A percentile compares a stretch with the other conserved stretches of the same genome.
phyloP scores from a whole-genome alignment of 2,113 vertebrate species.

The Monopterus albus region DNA sequence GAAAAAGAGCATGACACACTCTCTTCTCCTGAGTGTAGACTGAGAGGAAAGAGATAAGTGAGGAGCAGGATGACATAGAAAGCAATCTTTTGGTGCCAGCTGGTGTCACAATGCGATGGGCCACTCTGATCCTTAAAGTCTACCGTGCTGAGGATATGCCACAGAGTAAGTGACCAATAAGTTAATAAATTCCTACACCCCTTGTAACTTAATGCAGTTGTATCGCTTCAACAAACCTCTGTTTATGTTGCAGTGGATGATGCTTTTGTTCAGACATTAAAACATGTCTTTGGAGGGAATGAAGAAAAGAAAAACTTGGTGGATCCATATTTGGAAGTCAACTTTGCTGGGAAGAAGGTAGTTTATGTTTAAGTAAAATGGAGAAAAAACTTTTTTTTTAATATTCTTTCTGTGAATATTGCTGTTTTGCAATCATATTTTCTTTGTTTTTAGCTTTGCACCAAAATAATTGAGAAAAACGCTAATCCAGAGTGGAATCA shows the following conservation, averaged over 20 bases:
- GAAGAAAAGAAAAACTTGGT: constrained; percentile 95
- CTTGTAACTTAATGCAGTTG: background rate
- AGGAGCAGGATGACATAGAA: constrained; percentile 93
- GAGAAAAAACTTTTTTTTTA: background rate
- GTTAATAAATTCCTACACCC: background rate
- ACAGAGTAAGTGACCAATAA: constrained; percentile 84
- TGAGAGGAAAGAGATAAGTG: constrained; percentile 84
- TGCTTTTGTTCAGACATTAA: constrained; percentile 91
- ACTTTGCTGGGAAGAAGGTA: constrained; percentile 97
- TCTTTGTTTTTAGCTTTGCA: constrained; percentile 84
- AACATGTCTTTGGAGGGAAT: constrained; percentile 90
- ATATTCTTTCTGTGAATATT: background rate
- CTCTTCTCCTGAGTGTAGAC: constrained; percentile 68
- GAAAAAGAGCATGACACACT: background rate
- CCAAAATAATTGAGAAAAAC: constrained; percentile 94
- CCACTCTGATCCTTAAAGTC: constrained; percentile 91
- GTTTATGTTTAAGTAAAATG: background rate
- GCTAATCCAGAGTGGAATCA: constrained; percentile 99
- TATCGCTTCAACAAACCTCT: background rate
- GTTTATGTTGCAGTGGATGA: constrained; percentile 90
- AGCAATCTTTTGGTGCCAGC: constrained; percentile 93
- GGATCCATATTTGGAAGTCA: constrained; percentile 96
- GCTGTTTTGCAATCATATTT: background rate
- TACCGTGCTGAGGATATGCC: constrained; percentile 97
- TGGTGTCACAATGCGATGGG: constrained; percentile 88